Base-by-base conservation (phyloP, 2,113 vertebrate species). In the Crotophaga sulcirostris region DNA sequence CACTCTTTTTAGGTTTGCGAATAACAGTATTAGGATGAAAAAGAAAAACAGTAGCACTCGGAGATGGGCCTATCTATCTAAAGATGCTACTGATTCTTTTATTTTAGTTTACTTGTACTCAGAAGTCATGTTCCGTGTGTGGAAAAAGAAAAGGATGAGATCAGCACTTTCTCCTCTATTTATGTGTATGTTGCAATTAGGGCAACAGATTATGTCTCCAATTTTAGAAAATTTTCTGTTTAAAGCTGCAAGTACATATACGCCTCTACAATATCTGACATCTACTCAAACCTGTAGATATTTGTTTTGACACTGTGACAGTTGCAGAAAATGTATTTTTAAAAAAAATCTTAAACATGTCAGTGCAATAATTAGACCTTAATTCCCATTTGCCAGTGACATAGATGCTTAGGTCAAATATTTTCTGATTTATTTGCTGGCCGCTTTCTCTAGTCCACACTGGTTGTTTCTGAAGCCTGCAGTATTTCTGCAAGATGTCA, bases 271-370 rank as follows among this genome's bases (percentile, higher is more conserved):
- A 49, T 90, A 84, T 72, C 74, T 96, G 92, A 96, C 80, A 95
- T 92, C 79, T 97, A 91, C 81, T 97, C 28, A 26, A 85, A 84
- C 49, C 90, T 88, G 90, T 36, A 97, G 97, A 88, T 97, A 93
- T 74, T 97, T 97, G 88, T 98, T 98, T 97, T 64, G 63, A 97
- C 96, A 93, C 56, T 38, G 24, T 94, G 92, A 95, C 42, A 81
- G 85, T 84, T 94, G 76, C 73, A 93, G 90, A 93, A 77, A 84
- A 78, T 85, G 36, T 96, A 19, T 81, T 38, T 81, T 92, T 92
- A 83, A 63, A 66, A 52, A 56, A 85, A n/a, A n/a, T 95, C 91
- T 90, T 25, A 88, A 97, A 95, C 42, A 52, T 42, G 20, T 89
- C 91, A 89, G 38, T 95, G 79, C 7, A 52, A 87, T 97, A 96